Base-by-base conservation (phyloP, 2,888 invertebrate species). In the Drosophila merina region DNA sequence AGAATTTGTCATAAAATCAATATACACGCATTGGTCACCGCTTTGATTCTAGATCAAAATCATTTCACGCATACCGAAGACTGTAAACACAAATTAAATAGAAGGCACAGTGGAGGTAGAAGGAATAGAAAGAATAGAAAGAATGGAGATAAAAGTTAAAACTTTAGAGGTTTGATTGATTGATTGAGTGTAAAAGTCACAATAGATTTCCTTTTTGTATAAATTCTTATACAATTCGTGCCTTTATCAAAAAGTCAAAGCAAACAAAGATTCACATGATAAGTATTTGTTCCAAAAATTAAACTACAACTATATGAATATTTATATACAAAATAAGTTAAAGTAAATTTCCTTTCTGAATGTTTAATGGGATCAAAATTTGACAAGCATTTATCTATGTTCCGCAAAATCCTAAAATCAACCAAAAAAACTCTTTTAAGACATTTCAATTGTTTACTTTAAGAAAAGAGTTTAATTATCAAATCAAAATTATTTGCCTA, bases 311-410 rank as follows among this genome's bases (percentile, higher is more conserved):
- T 58, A 55, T 25, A 38, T 14, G 64, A 44, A 42, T 20, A 20
- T 20, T 20, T 20, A 2, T 49, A 56, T 56, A 44, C 20, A 57
- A 30, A 44, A 45, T 67, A 40, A 50, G 55, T 57, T 66, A 38
- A 51, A 14, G 14, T 55, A 51, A 49, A 40, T 69, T 69, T 69
- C 36, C 60, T 70, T 69, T 48, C 20, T 58, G 50, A 70, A 30
- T 48, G 26, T 69, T 70, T 42, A 78, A 80, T 48, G 80, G 80
- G 80, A 80, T 82, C 85, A 85, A 80, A 71, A 55, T 68, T 72
- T 33, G 58, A 73, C 73, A 59, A 62, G 57, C 72, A 72, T 51
- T 64, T 55, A 75, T 52, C 48, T 69, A 70, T 66, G 78, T 84
- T 80, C 47, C 62, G 55, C 56, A 40, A 38, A 50, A 47, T 44